Conservation (phyloP, 2,797 vertebrate genomes). For the Sebastes matsubarae region DNA sequence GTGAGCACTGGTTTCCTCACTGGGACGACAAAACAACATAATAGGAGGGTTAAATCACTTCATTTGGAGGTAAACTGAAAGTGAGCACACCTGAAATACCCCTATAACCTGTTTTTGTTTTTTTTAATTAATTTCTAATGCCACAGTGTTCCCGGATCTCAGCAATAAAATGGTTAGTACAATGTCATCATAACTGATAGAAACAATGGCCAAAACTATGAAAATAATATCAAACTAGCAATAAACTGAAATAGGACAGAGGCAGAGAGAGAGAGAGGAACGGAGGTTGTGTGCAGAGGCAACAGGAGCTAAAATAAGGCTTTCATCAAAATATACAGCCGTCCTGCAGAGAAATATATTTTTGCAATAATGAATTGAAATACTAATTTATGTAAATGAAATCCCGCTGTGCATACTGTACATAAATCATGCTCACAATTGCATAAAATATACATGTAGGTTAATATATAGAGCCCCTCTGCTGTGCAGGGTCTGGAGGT, state of each 20-base stretch:
- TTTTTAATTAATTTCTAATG: not conserved
- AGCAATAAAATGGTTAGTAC: not conserved
- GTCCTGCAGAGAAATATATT: conserved; percentile 48
- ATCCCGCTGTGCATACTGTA: conserved; percentile 37
- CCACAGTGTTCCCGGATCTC: not conserved
- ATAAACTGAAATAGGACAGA: not conserved
- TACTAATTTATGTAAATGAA: conserved; percentile 54
- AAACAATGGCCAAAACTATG: not conserved
- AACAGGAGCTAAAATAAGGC: conserved; percentile 24
- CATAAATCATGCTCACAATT: conserved; percentile 40
- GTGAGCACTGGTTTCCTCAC: too few species aligned
- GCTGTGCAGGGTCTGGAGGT: not conserved
- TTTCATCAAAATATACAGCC: conserved; percentile 25
- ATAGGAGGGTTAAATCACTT: not conserved
- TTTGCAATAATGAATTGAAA: conserved; percentile 38
- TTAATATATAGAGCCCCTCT: conserved; percentile 34
- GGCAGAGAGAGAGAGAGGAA: not conserved
- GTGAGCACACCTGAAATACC: not conserved
- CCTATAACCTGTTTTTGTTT: not conserved
- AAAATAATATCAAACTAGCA: not conserved
- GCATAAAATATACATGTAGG: conserved; percentile 54
- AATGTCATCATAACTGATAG: not conserved
- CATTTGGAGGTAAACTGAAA: not conserved
- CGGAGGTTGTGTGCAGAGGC: not conserved
- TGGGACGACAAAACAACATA: too few species aligned